Evolutionary conservation across 2,797 vertebrate genomes (phyloP), one percentile per base, ranked within the genome.

Genomic region (Clarias pachynema): DNA sequence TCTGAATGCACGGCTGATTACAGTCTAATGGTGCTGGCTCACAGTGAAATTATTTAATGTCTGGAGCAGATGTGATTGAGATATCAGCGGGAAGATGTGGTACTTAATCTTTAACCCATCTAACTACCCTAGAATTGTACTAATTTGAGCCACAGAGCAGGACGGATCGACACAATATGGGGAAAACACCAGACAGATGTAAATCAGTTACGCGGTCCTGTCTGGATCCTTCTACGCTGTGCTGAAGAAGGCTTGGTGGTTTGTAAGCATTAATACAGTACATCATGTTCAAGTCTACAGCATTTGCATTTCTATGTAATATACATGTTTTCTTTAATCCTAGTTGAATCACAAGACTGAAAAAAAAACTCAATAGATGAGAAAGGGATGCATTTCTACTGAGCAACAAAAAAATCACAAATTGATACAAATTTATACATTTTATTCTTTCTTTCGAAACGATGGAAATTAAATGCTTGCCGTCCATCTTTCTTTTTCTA

Each of bases 361-460:
- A 73, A 53, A 49, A 57, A 57, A 56, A 26, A 73, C 0, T 53
- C 15, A 29, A 8, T 5, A 12, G 18, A 12, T 22, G 9, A 1
- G 16, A 14, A 26, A 49, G 7, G 8, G 3, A 57, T 4, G 29
- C 18, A 24, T 37, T 15, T 57, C 7, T 56, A 57, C 2, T 1
- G 7, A 29, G n/a, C 0, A 65, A 75, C 37, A 68, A 53, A 57
- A 57, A 31, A 81, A 4, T 18, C 34, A 72, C 24, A 86, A 63
- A 62, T 83, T 78, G 56, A 49, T 49, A 73, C 86, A 88, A 87
- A 89, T 88, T 53, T 89, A 86, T 78, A 87, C 70, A 84, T 34
- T 89, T 88, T 88, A 89, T 88, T 86, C 53, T 84, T 86, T 84
- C 73, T 84, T 88, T 86, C 80, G 57, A 85, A 87, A 86, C 29